These are phyloP conservation scores for Corythaixoides concolor DNA, from an alignment of 2,113 vertebrate genomes.

Conservation along the genomic window DNA sequence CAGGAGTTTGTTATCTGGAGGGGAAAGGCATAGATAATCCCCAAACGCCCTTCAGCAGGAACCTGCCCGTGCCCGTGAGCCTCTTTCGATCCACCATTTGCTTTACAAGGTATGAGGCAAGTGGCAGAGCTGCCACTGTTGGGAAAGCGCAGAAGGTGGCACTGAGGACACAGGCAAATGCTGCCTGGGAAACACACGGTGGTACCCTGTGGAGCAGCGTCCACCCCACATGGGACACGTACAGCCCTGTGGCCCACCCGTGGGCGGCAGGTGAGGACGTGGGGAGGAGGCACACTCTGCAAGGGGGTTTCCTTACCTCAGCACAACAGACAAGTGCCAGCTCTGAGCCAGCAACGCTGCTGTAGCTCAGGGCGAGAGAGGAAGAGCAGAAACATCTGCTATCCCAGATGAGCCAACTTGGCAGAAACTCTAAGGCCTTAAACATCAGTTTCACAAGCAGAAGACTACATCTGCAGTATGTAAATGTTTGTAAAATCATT, in stretches of 20 bases:
- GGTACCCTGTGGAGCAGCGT: background rate
- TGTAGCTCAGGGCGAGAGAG: background rate
- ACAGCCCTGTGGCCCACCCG: fast-evolving
- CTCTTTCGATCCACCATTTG: background rate
- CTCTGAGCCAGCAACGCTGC: background rate
- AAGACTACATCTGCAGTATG: background rate
- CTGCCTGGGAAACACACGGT: background rate
- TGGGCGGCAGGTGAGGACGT: background rate
- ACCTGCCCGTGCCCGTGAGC: fast-evolving
- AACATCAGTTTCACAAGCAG: background rate
- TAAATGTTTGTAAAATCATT: background rate
- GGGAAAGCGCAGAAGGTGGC: background rate
- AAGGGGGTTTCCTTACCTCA: background rate
- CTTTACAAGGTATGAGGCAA: fast-evolving
- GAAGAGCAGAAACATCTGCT: slow-evolving; percentile 45
- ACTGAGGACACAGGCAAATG: background rate
- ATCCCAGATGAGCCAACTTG: slow-evolving; percentile 2
- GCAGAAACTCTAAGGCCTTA: background rate
- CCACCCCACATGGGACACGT: fast-evolving
- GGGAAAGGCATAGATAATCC: background rate
- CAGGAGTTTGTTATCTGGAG: background rate
- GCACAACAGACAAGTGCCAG: background rate
- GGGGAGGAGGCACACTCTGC: background rate
- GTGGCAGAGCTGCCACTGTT: background rate
- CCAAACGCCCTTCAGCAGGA: background rate